Percentiles rank a stretch among this genome's conserved stretches.
Conservation (phyloP, 1,140 invertebrate genomes). For the Meloidogyne hapla region DNA sequence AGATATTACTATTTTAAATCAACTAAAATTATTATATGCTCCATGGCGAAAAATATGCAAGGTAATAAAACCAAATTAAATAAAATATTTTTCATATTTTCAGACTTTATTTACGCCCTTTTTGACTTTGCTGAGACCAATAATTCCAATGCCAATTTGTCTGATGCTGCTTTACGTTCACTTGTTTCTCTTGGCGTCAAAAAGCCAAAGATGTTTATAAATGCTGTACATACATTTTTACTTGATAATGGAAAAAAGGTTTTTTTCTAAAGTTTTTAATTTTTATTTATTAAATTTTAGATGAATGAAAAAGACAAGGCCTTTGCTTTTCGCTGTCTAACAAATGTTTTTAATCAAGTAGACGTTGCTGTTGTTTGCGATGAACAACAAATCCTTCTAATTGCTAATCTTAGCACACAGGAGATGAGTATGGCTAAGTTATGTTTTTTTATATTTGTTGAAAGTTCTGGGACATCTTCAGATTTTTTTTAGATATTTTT, state of each 20-base stretch:
- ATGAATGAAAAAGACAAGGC: conserved; percentile 41
- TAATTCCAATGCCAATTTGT: conserved; percentile 32
- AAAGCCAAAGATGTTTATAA: conserved; percentile 45
- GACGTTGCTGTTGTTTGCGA: conserved; percentile 48
- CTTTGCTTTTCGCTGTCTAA: conserved; percentile 47
- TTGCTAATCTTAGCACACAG: conserved; percentile 62
- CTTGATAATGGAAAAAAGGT: conserved; percentile 48
- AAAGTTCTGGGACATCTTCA: too few relatives aligned
- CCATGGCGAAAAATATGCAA: not conserved
- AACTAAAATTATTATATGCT: not conserved
- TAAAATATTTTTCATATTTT: conserved; percentile 20
- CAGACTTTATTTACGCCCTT: conserved; percentile 52
- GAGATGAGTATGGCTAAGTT: conserved; percentile 60
- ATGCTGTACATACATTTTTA: conserved; percentile 50
- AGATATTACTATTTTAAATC: not conserved
- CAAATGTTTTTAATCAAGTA: conserved; percentile 37
- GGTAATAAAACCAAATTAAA: not conserved
- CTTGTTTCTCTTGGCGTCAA: conserved; percentile 42
- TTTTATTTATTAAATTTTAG: conserved; percentile 39
- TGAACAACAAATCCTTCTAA: conserved; percentile 58
- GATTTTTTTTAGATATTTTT: too few relatives aligned
- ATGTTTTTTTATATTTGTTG: conserved; percentile 7
- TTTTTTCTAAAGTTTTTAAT: conserved; percentile 12
- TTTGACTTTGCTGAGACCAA: conserved; percentile 47
- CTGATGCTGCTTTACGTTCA: conserved; percentile 39